Conservation (phyloP, 2,797 vertebrate species). For the Falco peregrinus region DNA sequence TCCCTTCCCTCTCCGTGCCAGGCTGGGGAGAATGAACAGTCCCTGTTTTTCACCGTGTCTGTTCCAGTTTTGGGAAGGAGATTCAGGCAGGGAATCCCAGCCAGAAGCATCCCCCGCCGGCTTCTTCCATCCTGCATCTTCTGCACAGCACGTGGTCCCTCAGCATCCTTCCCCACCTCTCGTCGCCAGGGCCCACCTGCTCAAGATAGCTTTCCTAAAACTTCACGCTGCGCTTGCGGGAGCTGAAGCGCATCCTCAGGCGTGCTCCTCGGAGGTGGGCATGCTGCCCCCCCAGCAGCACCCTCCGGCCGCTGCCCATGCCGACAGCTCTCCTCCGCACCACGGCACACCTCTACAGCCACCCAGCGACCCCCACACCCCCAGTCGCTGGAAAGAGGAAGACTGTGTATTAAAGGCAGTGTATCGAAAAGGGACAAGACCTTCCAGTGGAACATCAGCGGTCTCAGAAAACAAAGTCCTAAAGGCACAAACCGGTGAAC, state of each 20-base stretch:
- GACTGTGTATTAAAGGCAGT: constrained; percentile 50
- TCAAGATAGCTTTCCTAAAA: neutral
- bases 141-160: neutral
- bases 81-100: neutral
- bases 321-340: neutral
- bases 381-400: neutral
- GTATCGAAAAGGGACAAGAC: neutral
- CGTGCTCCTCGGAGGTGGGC: neutral
- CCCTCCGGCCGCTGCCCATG: neutral
- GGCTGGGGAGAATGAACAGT: neutral
- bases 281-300: neutral
- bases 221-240: neutral
- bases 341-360: neutral
- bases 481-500: constrained; percentile 61
- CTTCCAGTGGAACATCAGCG: neutral
- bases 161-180: neutral
- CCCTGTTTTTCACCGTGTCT: neutral
- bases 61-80: neutral
- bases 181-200: neutral
- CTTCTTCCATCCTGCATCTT: neutral
- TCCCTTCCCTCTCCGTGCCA: neutral
- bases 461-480: constrained; percentile 43
- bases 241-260: neutral
- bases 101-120: neutral
- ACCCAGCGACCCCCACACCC: neutral